Percentiles rank a stretch among this genome's conserved stretches.
These are phyloP conservation scores for Aphelocoma californica DNA, from an alignment of 2,797 vertebrate species.

Conservation along the genomic window DNA sequence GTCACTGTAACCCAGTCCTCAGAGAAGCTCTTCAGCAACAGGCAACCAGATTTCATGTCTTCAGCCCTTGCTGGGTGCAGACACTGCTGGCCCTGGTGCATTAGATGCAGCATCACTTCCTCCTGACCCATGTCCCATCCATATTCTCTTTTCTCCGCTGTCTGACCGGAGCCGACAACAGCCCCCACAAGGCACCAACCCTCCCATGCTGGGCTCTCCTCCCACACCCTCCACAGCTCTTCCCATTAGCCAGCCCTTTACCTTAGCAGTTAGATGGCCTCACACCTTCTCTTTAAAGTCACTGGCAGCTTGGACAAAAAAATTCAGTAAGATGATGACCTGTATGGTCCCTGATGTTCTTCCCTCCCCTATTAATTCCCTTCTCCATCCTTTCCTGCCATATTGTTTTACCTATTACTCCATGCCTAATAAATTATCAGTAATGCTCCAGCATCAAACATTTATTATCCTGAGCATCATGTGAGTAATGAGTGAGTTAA, in stretches of 20 bases:
- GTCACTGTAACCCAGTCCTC: not conserved
- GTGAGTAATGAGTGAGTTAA: slow-evolving; percentile 67
- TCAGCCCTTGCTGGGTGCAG: not conserved
- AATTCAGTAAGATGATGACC: not conserved
- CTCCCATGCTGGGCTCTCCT: not conserved
- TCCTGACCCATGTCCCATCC: not conserved
- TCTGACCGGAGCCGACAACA: rapidly evolving
- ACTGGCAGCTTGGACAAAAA: not conserved
- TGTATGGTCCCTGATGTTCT: not conserved
- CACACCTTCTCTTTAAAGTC: not conserved
- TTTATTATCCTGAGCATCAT: slow-evolving; percentile 65
- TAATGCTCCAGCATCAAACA: slow-evolving; percentile 64
- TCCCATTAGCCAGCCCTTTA: not conserved
- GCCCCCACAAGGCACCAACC: not conserved
- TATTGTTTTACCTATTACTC: slow-evolving; percentile 63
- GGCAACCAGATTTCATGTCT: not conserved
- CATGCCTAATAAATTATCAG: slow-evolving; percentile 68
- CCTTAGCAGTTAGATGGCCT: not conserved
- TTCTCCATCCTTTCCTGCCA: slow-evolving; percentile 11
- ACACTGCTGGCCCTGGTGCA: not conserved
- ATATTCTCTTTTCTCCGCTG: not conserved
- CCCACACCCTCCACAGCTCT: not conserved
- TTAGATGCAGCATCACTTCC: not conserved
- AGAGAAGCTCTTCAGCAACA: not conserved
- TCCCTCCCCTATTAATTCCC: not conserved